These are phyloP conservation scores for Hyposoter didymator DNA, from an alignment of 2,888 invertebrate species.

Conservation along the genomic window DNA sequence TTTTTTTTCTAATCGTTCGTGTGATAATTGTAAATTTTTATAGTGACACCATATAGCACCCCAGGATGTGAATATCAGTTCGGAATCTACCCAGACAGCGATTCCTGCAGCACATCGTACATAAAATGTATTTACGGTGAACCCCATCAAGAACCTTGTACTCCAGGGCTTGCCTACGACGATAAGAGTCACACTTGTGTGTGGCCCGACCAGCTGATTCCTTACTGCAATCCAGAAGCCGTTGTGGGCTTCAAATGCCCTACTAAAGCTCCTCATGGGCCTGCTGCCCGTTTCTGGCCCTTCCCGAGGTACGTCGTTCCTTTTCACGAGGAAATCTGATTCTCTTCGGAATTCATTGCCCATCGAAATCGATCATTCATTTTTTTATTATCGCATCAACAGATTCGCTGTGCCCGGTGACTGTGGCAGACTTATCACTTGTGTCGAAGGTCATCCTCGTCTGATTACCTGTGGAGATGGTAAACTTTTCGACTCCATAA, in stretches of 20 bases:
- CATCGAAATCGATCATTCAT: not conserved
- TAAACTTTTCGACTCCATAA: conserved; percentile 93
- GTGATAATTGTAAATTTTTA: not conserved
- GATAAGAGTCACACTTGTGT: conserved; percentile 95
- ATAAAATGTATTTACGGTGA: conserved; percentile 94
- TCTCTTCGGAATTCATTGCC: not conserved
- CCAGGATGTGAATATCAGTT: conserved; percentile 95
- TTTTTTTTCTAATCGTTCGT: too few relatives aligned
- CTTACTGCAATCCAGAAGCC: conserved; percentile 95
- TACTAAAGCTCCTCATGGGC: conserved; percentile 91
- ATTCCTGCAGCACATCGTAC: conserved; percentile 93
- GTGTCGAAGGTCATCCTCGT: conserved; percentile 95
- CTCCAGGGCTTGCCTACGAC: conserved; percentile 95
- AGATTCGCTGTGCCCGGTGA: conserved; percentile 94
- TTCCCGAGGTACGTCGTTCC: conserved; percentile 88
- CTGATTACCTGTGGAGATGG: conserved; percentile 95
- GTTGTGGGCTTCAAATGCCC: conserved; percentile 97
- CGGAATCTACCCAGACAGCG: conserved; percentile 93
- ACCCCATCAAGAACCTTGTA: conserved; percentile 92
- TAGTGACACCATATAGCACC: conserved; percentile 92
- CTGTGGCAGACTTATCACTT: conserved; percentile 94
- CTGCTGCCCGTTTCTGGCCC: conserved; percentile 96
- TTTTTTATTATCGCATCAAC: conserved; percentile 17
- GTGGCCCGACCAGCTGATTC: conserved; percentile 96
- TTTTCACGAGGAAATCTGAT: not conserved